Evolutionary conservation across 2,113 vertebrate genomes (phyloP), one percentile per base, ranked within the genome.

Genomic region (Caloenas nicobarica): DNA sequence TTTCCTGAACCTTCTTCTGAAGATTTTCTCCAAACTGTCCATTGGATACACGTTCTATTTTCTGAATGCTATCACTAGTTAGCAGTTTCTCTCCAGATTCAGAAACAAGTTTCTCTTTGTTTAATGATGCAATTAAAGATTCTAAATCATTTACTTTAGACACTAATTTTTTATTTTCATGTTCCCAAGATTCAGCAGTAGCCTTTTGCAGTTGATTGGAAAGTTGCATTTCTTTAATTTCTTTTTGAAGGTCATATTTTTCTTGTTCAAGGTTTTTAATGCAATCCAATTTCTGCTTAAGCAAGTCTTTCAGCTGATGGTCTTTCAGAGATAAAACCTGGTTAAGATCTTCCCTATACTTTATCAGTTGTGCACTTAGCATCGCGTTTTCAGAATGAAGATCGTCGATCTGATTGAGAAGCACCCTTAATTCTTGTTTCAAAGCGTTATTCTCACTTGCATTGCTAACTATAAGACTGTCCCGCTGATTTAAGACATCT

Each of bases 381-480:
- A 99, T 98, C 3, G 99, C 99, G 8, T 99, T 99, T 97, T 99
- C 98, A 11, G 99, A 99, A 95, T 99, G 99, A 24, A 99, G 98
- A 94, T 99, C 99, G 62, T 99, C 99, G 95, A 98, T 98, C 82
- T 98, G 98, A 92, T 99, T 98, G 22, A 99, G 79, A 17, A 99
- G 92, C 6, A 96, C 93, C 76, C 97, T 98, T 31, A 99, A 88
- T 46, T 99, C 98, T 64, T 98, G 95, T 91, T 98, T 99, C 36
- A 99, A 91, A 74, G 97, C 96, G 81, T 94, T 98, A 58, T 69
- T 96, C 80, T 98, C 97, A n/a, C 91, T 96, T 1, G 94, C 95
- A 48, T 86, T 97, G 23, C 97, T 97, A 60, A 97, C 92, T 9
- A 97, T 17, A 8, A 98, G 97, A 34, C 72, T 94, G 5, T 98